These are phyloP conservation scores for Clostera curtula DNA, from an alignment of 2,888 invertebrate genomes.

Conservation along the genomic window DNA sequence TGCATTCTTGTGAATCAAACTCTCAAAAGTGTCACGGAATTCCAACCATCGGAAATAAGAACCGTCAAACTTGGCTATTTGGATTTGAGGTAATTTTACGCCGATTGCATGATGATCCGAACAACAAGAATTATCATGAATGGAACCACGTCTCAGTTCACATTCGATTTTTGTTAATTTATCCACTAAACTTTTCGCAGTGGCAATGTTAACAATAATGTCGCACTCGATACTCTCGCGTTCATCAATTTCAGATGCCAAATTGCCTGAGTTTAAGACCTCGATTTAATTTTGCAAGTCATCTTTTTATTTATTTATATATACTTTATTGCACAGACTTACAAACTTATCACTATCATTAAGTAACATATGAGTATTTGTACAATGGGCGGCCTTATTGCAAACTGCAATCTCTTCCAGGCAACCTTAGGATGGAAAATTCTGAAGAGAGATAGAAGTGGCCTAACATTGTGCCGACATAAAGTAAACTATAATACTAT, in stretches of 20 bases:
- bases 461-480: too few relatives aligned
- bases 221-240: conserved; percentile 4
- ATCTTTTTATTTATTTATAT: too few relatives aligned
- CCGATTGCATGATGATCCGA: conserved; percentile 2
- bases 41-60: conserved; percentile 11
- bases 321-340: too few relatives aligned
- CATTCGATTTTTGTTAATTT: neutral
- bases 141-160: conserved; percentile 1
- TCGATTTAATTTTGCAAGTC: conserved; percentile 3
- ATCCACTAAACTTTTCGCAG: conserved; percentile 1
- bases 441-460: too few relatives aligned
- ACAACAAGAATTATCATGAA: neutral
- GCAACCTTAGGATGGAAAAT: too few relatives aligned
- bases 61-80: conserved; percentile 12
- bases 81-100: conserved; percentile 12
- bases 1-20: conserved; percentile 11
- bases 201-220: conserved; percentile 3
- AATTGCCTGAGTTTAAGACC: neutral
- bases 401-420: too few relatives aligned
- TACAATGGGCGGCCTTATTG: too few relatives aligned
- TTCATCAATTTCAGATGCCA: conserved; percentile 4
- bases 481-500: too few relatives aligned
- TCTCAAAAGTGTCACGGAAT: conserved; percentile 16
- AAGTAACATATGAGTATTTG: too few relatives aligned
- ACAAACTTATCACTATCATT: too few relatives aligned